These are phyloP conservation scores for Pseudococcus jackbeardsleyi DNA, from an alignment of 2,888 invertebrate species.

Conservation along the genomic window DNA sequence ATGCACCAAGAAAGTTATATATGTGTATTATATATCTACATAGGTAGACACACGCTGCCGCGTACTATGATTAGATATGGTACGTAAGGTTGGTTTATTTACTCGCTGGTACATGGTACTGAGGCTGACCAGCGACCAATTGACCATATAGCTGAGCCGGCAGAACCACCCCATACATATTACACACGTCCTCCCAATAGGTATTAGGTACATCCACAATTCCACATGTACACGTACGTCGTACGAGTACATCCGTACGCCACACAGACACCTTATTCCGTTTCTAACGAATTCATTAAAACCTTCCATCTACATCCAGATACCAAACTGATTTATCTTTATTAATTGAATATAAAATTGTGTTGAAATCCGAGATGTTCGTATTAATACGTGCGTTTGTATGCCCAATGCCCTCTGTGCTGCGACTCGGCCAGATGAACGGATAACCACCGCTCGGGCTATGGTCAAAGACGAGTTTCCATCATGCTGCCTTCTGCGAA, in stretches of 20 bases:
- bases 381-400: slow-evolving; percentile 48
- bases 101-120: background rate
- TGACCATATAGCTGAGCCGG: background rate
- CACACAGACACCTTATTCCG: background rate
- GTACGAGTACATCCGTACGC: background rate
- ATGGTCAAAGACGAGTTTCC: background rate
- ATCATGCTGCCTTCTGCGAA: background rate
- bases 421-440: slow-evolving; percentile 31
- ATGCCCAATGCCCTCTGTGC: background rate
- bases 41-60: background rate
- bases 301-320: slow-evolving; percentile 29
- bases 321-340: slow-evolving; percentile 61
- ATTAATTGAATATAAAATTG: slow-evolving; percentile 64
- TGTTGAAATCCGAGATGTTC: slow-evolving; percentile 62
- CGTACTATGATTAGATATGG: background rate
- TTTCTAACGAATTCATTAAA: slow-evolving; percentile 62
- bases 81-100: background rate
- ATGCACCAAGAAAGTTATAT: background rate
- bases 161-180: slow-evolving; percentile 11
- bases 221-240: background rate
- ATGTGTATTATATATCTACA: background rate
- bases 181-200: background rate
- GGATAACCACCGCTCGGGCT: slow-evolving; percentile 21
- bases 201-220: too few species aligned
- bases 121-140: background rate